These are phyloP conservation scores for Macrotis lagotis DNA, from an alignment of 2,113 vertebrate genomes.

Conservation along the genomic window DNA sequence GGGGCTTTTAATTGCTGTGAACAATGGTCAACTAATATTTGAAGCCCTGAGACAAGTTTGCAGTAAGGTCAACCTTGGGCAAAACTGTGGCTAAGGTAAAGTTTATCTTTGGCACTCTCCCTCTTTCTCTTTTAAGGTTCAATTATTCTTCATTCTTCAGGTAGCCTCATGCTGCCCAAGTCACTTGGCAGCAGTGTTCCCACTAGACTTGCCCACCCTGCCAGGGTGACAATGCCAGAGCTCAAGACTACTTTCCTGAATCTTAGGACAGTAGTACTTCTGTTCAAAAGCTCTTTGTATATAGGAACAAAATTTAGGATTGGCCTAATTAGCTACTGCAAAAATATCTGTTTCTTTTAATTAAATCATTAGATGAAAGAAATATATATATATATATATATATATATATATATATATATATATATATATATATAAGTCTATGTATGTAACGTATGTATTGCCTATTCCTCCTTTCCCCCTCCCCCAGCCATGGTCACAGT, in stretches of 20 bases:
- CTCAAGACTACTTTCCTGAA: not conserved
- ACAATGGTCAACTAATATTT: not conserved
- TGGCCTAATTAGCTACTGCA: constrained; percentile 33
- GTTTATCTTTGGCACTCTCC: not conserved
- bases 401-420: not conserved
- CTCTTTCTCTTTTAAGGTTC: not conserved
- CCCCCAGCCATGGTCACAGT: not conserved
- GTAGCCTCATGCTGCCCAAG: not conserved
- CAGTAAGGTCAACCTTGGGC: not conserved
- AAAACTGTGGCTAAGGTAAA: not conserved
- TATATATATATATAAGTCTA: too few relatives aligned
- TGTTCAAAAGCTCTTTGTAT: not conserved
- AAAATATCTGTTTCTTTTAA: constrained; percentile 6
- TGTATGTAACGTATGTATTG: not conserved
- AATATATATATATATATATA: not conserved
- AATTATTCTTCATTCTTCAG: not conserved
- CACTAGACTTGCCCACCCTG: not conserved
- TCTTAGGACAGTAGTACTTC: not conserved
- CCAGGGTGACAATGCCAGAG: not conserved
- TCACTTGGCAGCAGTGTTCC: not conserved
- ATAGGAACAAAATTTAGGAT: constrained; percentile 37
- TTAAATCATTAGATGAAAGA: not conserved
- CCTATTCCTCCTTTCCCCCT: too few relatives aligned
- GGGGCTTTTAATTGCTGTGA: not conserved
- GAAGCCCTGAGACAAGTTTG: not conserved